Base-by-base conservation (phyloP, 2,113 vertebrate species). In the Oncorhynchus mykiss region DNA sequence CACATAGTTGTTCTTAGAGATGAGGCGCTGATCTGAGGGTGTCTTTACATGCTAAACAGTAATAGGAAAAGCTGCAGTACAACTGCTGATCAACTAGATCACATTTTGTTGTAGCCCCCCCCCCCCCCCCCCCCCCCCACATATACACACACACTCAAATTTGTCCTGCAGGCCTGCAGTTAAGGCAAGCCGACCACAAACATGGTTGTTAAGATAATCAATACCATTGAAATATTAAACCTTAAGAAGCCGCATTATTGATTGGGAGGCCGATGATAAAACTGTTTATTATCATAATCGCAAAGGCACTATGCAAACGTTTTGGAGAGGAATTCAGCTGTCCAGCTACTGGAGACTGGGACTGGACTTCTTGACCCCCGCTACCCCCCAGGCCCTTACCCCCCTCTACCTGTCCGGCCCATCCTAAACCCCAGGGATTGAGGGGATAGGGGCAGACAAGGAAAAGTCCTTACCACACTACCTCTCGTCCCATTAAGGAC, bases 171-270 rank as follows among this genome's bases (percentile, higher is more conserved):
- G 75, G 60, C 22, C 85, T 92, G 0, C 92, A 93, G 94, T 95
- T 95, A 95, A 95, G 83, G 83, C 90, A 84, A 92, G 92, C 90
- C 88, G 90, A 93, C 95, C 93, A 85, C 95, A 95, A 91, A 95
- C 95, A 93, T 89, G 91, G 94, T 93, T 95, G 94, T 96, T 95
- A 95, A 92, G 91, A 92, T 95, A 94, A 97, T 98, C 96, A 94
- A 99, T 99, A 96, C 88, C 93, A 94, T 93, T 93, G 94, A 98
- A 97, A 98, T 97, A 96, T 96, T 96, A 95, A 95, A 97, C 95
- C 94, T 96, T 94, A 94, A 91, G 94, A 95, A 97, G 95, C 96
- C 94, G 87, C 96, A 92, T 90, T 95, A 98, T 97, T 95, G 96
- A 98, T 95, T 92, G 91, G 89, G 85, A 92, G 93, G 92, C 94